Evolutionary conservation across 1,140 invertebrate genomes (phyloP).

Genomic region (Drosophila orosa): DNA sequence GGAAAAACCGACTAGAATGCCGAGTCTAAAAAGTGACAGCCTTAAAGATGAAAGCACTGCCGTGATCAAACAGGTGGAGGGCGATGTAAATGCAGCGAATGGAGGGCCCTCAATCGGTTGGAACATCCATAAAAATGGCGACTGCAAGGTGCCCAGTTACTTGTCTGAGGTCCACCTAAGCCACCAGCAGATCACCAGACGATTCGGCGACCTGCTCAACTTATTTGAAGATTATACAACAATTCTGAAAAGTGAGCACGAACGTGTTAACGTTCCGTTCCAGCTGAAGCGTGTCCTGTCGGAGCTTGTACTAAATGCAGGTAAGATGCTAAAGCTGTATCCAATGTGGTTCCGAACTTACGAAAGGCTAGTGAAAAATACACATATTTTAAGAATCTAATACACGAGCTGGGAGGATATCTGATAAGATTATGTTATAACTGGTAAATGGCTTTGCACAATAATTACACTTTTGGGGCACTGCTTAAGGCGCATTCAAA

Average conservation of each 20-base stretch:
- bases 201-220: constrained; percentile 57
- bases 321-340: constrained; percentile 6
- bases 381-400: neutral
- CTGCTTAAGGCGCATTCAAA: neutral
- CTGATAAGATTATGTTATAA: neutral
- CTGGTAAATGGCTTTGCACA: neutral
- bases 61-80: neutral
- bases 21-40: neutral
- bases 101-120: constrained; percentile 34
- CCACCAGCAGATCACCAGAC: constrained; percentile 55
- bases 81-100: neutral
- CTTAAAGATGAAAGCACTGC: constrained; percentile 3
- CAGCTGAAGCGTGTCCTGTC: constrained; percentile 43
- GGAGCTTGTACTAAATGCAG: constrained; percentile 11
- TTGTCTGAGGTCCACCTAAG: constrained; percentile 54
- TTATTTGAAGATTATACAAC: constrained; percentile 58
- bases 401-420: neutral
- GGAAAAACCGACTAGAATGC: constrained; percentile 6
- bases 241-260: constrained; percentile 35
- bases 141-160: constrained; percentile 6
- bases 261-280: neutral
- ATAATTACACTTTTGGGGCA: neutral
- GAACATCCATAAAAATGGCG: constrained; percentile 14
- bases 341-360: no score
- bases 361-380: no score